Conservation (phyloP, 2,888 invertebrate species). For the Pollenia angustigena region DNA sequence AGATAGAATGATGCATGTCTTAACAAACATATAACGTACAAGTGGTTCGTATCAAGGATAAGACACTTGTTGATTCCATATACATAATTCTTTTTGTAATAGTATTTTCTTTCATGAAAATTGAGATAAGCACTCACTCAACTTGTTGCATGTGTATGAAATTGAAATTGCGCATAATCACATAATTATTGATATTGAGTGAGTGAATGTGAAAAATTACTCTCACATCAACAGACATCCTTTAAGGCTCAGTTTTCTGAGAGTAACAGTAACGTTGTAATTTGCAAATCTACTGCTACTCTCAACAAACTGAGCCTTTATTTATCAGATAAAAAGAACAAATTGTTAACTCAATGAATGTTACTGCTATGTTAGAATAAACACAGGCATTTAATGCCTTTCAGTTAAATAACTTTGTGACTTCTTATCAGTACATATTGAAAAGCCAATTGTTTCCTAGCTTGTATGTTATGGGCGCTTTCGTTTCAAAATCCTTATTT, state of each 20-base stretch:
- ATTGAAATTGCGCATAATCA: constrained; percentile 51
- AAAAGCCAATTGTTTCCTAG: too few relatives aligned
- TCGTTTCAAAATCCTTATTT: too few relatives aligned
- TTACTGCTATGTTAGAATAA: background rate
- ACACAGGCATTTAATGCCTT: constrained; percentile 39
- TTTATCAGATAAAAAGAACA: background rate
- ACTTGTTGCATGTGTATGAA: constrained; percentile 46
- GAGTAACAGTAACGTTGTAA: too few relatives aligned
- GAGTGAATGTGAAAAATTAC: background rate
- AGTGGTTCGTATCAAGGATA: too few relatives aligned
- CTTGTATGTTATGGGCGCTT: too few relatives aligned
- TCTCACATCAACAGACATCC: background rate
- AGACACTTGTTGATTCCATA: constrained; percentile 8
- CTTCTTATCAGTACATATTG: constrained; percentile 10
- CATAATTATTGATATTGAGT: constrained; percentile 3
- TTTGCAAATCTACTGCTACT: too few relatives aligned
- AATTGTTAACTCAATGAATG: constrained; percentile 23
- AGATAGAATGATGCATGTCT: too few relatives aligned
- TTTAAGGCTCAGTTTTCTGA: background rate
- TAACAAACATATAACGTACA: too few relatives aligned
- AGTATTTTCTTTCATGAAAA: background rate
- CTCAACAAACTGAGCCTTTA: too few relatives aligned
- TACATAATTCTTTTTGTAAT: background rate
- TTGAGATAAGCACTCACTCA: constrained; percentile 13
- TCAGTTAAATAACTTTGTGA: constrained; percentile 12